Percentiles rank a stretch among this genome's conserved stretches.
These are phyloP conservation scores for Lycocorax pyrrhopterus DNA, from an alignment of 2,113 vertebrate genomes.

Conservation along the genomic window DNA sequence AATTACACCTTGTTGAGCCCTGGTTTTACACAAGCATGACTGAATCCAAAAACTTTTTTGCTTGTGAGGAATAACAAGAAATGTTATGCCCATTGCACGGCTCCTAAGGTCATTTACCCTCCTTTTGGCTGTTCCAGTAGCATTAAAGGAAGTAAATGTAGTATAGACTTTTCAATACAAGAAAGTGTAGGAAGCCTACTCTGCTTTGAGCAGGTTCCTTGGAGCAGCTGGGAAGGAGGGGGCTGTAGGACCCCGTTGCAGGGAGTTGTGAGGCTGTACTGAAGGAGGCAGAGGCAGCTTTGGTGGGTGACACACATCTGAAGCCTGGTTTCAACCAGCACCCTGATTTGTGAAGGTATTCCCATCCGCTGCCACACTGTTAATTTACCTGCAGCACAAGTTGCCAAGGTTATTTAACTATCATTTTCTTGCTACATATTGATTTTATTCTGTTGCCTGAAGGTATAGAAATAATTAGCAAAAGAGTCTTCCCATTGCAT, in stretches of 20 bases:
- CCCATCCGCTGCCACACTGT: background rate
- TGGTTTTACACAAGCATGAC: background rate
- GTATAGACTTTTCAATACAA: background rate
- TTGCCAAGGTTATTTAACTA: background rate
- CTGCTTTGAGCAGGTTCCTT: background rate
- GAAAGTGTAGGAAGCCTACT: background rate
- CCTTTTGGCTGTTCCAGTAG: background rate
- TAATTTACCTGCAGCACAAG: background rate
- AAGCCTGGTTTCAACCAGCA: background rate
- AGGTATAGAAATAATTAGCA: conserved; percentile 53
- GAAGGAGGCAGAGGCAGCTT: background rate
- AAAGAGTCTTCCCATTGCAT: background rate
- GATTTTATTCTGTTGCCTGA: conserved; percentile 43
- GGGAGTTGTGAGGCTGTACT: background rate
- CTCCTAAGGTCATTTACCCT: background rate
- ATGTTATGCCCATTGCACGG: background rate
- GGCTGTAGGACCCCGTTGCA: background rate
- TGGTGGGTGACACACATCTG: background rate
- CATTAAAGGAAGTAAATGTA: background rate
- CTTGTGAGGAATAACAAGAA: background rate
- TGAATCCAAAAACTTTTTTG: background rate
- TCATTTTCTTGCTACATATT: conserved; percentile 18
- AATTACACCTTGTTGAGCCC: background rate
- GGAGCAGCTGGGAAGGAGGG: background rate
- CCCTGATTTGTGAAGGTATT: background rate